Evolutionary conservation across 2,888 invertebrate genomes (phyloP).

Genomic region (Thymelicus sylvestris): DNA sequence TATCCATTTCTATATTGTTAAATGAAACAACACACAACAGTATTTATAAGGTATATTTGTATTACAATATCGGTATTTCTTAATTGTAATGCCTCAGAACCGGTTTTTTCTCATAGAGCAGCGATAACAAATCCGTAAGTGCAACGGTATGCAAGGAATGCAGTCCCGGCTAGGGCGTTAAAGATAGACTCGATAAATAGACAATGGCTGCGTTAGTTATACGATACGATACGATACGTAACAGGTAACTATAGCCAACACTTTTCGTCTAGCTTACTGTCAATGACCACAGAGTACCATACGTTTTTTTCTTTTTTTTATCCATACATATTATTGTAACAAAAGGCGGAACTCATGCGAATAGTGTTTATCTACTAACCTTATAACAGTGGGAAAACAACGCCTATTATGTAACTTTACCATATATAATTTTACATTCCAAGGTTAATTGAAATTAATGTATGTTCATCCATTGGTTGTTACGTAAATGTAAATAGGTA

Average conservation of each 20-base stretch:
- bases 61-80: conserved; percentile 3
- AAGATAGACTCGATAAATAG: conserved; percentile 45
- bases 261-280: conserved; percentile 6
- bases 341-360: no score
- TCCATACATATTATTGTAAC: no score
- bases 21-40: background rate
- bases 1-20: background rate
- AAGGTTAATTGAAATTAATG: background rate
- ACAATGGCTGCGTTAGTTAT: conserved; percentile 44
- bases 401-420: background rate
- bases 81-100: conserved; percentile 62
- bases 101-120: conserved; percentile 53
- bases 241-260: background rate
- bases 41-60: background rate
- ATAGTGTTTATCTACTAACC: background rate
- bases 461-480: no score
- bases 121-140: conserved; percentile 52
- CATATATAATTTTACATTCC: background rate
- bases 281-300: no score
- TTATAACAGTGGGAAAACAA: background rate
- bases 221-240: background rate
- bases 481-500: no score
- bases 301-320: no score
- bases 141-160: conserved; percentile 52
- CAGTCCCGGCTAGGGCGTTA: conserved; percentile 45